Percentiles rank a stretch among this genome's conserved stretches.
Conservation (phyloP, 2,888 invertebrate species). For the Acleris cristana region DNA sequence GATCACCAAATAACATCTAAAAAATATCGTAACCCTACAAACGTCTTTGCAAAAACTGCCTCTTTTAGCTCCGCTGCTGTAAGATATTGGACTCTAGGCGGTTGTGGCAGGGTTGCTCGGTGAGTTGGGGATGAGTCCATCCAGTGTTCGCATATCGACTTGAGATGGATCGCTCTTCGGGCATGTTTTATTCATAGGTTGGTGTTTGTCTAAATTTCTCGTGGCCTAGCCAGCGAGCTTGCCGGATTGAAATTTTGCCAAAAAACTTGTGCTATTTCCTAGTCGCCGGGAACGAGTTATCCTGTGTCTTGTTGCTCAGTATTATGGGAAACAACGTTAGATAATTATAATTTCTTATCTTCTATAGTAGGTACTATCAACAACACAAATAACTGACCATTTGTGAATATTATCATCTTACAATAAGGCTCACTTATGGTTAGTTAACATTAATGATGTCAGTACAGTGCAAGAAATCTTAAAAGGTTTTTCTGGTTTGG, state of each 20-base stretch:
- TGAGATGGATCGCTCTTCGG: conserved; percentile 31
- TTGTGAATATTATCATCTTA: too few relatives aligned
- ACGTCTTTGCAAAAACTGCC: conserved; percentile 14
- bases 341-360: neutral
- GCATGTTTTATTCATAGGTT: conserved; percentile 35
- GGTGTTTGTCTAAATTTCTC: conserved; percentile 38
- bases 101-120: neutral
- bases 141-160: conserved; percentile 23
- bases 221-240: conserved; percentile 29
- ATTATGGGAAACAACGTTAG: neutral
- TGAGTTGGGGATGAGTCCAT: neutral
- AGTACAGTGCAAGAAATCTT: too few relatives aligned
- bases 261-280: conserved; percentile 33
- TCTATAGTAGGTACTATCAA: too few relatives aligned
- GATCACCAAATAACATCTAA: conserved; percentile 37
- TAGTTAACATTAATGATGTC: too few relatives aligned
- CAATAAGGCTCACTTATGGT: too few relatives aligned
- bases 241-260: conserved; percentile 38
- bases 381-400: too few relatives aligned
- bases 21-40: conserved; percentile 37
- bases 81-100: neutral
- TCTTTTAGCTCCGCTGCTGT: neutral
- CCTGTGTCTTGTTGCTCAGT: conserved; percentile 9
- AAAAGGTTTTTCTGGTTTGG: too few relatives aligned
- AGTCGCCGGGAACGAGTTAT: neutral